Evolutionary conservation across 35 echinoderm and acorn worm genomes (phyloP), one percentile per base, ranked within the genome.

Genomic region (Ophiothrix spiculata): DNA sequence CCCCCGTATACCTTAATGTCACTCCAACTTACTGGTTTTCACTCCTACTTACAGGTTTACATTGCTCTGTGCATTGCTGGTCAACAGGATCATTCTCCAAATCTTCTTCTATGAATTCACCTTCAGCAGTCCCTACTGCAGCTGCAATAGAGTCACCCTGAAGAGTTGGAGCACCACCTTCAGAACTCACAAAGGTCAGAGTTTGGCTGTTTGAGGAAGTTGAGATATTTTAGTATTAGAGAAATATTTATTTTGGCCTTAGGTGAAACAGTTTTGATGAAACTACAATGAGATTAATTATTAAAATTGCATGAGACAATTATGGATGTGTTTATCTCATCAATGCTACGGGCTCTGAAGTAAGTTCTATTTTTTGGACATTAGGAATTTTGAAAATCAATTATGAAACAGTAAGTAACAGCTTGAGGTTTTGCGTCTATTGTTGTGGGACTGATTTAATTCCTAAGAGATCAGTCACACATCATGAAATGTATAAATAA

Each of bases 51-150:
- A 97, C 94, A 0, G 91, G 80, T 78, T 92, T 86, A 40, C 94
- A 97, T 39, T 86, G 86, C 39, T 93, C 91, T n/a, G 81, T 84
- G 87, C 94, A 97, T 77, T 97, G 94, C 49, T 93, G 87, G 25
- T 90, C 79, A 19, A 90, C 84, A 60, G 40, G 69, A 36, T 93
- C 83, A 33, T 77, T 33, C 34, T 32, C 38, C 40, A 92, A 41
- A 6, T 87, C 80, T 38, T 87, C 80, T 16, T 56, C 74, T 3
- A 90, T 35, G 40, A 89, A 80, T 33, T 82, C 81, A 28, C 91
- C 87, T 28, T 25, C 60, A 32, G 85, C 39, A 39, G 41, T 31
- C 69, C 69, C 75, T 54, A 91, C 78, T 80, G 91, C 94, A 75
- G 56, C 91, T 37, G 90, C 94, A 39, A 84, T 88, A 54, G 77